These are phyloP conservation scores for Cryptoblepharus egeriae DNA, from an alignment of 2,797 vertebrate genomes.

Conservation along the genomic window DNA sequence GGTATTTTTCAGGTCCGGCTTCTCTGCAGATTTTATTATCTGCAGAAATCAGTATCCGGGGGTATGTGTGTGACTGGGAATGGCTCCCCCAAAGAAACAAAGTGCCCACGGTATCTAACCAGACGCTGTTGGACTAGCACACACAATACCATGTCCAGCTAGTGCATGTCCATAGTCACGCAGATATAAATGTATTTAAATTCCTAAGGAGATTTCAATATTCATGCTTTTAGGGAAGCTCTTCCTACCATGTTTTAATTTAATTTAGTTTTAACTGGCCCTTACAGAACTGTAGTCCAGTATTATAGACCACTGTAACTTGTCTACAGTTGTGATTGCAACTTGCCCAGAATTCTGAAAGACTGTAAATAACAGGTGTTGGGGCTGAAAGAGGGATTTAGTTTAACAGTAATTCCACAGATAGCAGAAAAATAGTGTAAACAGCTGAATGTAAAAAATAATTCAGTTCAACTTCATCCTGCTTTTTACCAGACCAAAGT, in stretches of 20 bases:
- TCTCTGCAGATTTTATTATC: no score
- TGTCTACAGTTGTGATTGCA: neutral
- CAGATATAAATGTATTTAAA: neutral
- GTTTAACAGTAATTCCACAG: conserved; percentile 16
- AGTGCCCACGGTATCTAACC: neutral
- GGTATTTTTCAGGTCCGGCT: no score
- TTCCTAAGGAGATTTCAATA: neutral
- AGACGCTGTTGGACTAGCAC: neutral
- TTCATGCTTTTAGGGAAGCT: neutral
- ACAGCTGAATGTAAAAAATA: conserved; percentile 29
- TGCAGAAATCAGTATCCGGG: no score
- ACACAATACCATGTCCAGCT: neutral
- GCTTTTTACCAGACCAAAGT: neutral
- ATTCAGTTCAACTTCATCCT: conserved; percentile 21
- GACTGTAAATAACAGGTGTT: neutral
- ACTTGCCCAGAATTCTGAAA: conserved; percentile 31
- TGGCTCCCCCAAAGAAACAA: no score
- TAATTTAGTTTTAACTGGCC: no score
- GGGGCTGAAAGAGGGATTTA: neutral
- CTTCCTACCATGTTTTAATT: neutral
- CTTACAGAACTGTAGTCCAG: neutral
- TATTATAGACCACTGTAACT: conserved; percentile 23
- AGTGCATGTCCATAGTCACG: neutral
- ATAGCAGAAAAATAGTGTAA: conserved; percentile 20
- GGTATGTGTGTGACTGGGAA: no score